Evolutionary conservation across 2,797 vertebrate genomes (phyloP), one percentile per base, ranked within the genome.

Genomic region (Odontamblyopus rebecca): DNA sequence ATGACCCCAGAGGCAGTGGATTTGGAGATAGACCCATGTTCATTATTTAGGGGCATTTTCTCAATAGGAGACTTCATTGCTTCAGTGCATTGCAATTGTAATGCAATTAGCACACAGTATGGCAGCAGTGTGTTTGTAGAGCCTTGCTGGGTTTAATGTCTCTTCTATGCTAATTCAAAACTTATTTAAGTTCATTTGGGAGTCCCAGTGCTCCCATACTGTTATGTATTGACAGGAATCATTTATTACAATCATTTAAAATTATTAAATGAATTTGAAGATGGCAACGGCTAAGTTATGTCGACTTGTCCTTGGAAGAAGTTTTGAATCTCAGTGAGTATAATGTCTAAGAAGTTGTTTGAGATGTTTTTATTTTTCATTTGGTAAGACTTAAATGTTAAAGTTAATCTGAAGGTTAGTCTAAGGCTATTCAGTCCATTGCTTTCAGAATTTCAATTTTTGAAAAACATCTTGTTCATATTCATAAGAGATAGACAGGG

Each of bases 111-210:
- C 66, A 41, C 87, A 71, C 85, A 89, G 82, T 79, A 60, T 79
- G 89, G 88, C 89, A 81, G 82, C 82, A 88, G 86, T 86, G 83
- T 93, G 87, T 91, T 89, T 89, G 85, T 60, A 76, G 80, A 88
- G 71, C 77, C 90, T 82, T 67, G 82, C 88, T 89, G 87, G 18
- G 81, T 86, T 88, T 88, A 80, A 89, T 88, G 83, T 82, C 75
- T 67, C 16, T 78, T 73, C 68, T 61, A 75, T 86, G 87, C 71
- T 84, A 89, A 89, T 87, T 82, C 35, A 54, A 72, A 81, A 76
- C 67, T 86, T 90, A 90, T 85, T 92, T 88, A 89, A 81, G 71
- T 73, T 85, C 68, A 35, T 71, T 63, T 50, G n/a, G 75, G 8
- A 19, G 70, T 72, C 76, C 66, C 30, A 30, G 76, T 61, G 2